Evolutionary conservation across 2,888 invertebrate genomes (phyloP), one percentile per base, ranked within the genome.

Genomic region (Nomada goodeniana): DNA sequence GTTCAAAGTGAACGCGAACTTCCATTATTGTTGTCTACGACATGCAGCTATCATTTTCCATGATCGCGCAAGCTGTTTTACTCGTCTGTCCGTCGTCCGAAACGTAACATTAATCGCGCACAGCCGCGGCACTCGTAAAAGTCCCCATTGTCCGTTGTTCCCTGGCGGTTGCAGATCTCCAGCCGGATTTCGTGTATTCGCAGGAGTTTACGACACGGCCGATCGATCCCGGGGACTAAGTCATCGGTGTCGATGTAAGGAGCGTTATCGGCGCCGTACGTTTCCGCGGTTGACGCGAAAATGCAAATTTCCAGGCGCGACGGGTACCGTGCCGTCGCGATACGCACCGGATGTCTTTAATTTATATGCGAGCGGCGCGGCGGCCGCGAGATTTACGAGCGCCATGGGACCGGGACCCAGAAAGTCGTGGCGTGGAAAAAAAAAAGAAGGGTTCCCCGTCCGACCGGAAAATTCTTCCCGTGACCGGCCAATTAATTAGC

Each of bases 291-390:
- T 61, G 65, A 65, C 72, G 57, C 15, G 65, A 70, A 76, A 81
- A 86, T 86, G 87, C 67, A 86, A 87, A 87, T 87, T 72, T 26
- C 59, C 20, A 47, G 29, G 59, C 23, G 67, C 9, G 15, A 55
- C 53, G 47, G n/a, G 63, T n/a, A 65, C 23, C 68, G 72, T n/a
- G 36, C 55, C 55, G 75, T 64, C 63, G 81, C 75, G 85, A 86
- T 87, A 86, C 82, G 75, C 72, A 60, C 50, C 72, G 70, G 69
- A 57, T 72, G 75, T 67, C 76, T 80, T 80, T 85, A 85, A 87
- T 86, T 86, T 87, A 86, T 85, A 85, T 72, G 80, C 80, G 74
- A 75, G 64, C 36, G 36, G 47, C 75, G 13, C 72, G 76, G 50
- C 36, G 76, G 50, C 26, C 60, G 44, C 50, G 68, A 61, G 57